Evolutionary conservation across 2,113 vertebrate species (phyloP).

Genomic region (Alectura lathami): DNA sequence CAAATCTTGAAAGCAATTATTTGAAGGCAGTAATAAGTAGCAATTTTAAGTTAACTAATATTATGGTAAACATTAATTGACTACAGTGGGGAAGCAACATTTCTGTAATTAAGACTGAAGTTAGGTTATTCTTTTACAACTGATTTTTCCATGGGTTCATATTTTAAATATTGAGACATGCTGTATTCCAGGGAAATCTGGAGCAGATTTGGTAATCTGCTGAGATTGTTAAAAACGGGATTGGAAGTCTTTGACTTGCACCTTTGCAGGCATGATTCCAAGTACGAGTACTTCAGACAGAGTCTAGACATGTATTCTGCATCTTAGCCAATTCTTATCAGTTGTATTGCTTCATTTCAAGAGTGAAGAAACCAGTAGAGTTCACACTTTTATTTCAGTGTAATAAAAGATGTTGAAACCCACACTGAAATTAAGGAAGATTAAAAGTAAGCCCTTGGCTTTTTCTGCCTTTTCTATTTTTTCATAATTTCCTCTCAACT

Average conservation of each 20-base stretch:
- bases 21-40: not conserved
- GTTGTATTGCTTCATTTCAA: not conserved
- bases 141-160: not conserved
- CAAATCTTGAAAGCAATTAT: not conserved
- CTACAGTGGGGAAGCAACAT: not conserved
- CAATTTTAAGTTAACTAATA: not conserved
- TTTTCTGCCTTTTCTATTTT: not conserved
- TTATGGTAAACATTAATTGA: not conserved
- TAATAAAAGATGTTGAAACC: not conserved
- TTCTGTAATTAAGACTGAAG: not conserved
- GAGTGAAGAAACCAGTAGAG: not conserved
- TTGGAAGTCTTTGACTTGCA: not conserved
- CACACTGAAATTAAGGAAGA: not conserved
- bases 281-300: not conserved
- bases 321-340: not conserved
- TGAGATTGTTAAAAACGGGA: not conserved
- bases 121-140: not conserved
- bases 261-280: not conserved
- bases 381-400: not conserved
- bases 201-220: not conserved
- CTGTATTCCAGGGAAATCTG: not conserved
- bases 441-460: not conserved
- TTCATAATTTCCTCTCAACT: not conserved
- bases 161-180: not conserved
- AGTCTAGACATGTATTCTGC: not conserved